Evolutionary conservation across 1,140 invertebrate species (phyloP).

Genomic region (Drosophila melanica): DNA sequence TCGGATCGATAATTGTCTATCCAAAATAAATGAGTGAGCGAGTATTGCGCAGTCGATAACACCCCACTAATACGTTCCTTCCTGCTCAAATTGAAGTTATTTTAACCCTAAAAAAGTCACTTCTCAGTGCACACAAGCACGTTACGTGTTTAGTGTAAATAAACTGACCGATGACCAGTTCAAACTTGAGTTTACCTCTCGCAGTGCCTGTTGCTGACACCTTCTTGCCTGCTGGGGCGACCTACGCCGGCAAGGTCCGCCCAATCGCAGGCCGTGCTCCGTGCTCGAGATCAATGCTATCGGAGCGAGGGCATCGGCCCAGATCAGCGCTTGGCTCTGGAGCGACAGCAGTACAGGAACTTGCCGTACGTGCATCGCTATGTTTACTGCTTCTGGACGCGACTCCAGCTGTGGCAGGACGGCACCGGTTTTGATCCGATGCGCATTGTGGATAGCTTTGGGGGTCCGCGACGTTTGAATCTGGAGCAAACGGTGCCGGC

Average conservation of each 20-base stretch:
- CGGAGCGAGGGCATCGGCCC: neutral
- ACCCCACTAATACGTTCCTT: too few species aligned
- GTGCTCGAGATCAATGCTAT: constrained; percentile 21
- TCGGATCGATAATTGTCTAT: too few species aligned
- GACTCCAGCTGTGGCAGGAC: constrained; percentile 36
- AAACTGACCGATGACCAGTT: too few species aligned
- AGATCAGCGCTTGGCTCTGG: constrained; percentile 18
- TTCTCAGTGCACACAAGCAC: too few species aligned
- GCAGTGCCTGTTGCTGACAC: neutral
- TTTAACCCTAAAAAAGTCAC: too few species aligned
- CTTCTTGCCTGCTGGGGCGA: neutral
- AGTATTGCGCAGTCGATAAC: too few species aligned
- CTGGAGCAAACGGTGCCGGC: constrained; percentile 16
- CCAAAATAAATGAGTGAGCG: too few species aligned
- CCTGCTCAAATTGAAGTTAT: too few species aligned
- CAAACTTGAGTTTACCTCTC: too few species aligned
- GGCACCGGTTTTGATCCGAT: constrained; percentile 19
- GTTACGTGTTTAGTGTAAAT: too few species aligned
- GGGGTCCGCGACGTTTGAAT: constrained; percentile 22
- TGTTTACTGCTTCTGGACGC: constrained; percentile 44
- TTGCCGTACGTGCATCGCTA: constrained; percentile 17
- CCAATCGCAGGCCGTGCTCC: constrained; percentile 13
- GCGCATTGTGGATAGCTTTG: constrained; percentile 28
- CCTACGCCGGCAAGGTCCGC: neutral
- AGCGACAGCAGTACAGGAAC: constrained; percentile 24